Percentiles rank a stretch among this genome's conserved stretches.
Evolutionary conservation across 2,888 invertebrate species (phyloP).

Genomic region (Congeria kusceri): DNA sequence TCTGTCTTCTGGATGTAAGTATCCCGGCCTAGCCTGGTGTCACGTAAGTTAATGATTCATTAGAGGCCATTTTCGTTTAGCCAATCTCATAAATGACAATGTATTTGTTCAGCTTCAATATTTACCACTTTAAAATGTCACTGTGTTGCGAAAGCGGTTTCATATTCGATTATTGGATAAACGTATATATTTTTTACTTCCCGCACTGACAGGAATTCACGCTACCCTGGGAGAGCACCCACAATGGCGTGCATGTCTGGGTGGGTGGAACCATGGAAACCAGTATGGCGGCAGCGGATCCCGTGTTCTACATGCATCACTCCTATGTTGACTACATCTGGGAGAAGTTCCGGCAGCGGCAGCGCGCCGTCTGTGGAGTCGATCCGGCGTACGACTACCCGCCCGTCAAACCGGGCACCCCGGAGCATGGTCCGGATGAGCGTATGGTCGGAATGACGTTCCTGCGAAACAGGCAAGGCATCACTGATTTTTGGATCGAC

Average conservation of each 20-base stretch:
- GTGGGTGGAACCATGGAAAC: slow-evolving; percentile 62
- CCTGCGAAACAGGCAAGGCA: slow-evolving; percentile 38
- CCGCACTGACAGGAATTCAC: slow-evolving; percentile 4
- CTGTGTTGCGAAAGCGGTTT: no score
- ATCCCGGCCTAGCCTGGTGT: no score
- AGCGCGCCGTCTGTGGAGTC: slow-evolving; percentile 4
- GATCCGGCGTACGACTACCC: slow-evolving; percentile 41
- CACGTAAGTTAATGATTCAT: no score
- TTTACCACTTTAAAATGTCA: no score
- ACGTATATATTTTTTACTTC: no score
- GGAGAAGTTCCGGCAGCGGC: slow-evolving; percentile 16
- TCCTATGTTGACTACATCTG: slow-evolving; percentile 69
- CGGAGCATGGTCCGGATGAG: slow-evolving; percentile 35
- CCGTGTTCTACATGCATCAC: slow-evolving; percentile 71
- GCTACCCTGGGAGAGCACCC: not conserved
- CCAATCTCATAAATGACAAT: no score
- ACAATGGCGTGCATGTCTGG: slow-evolving; percentile 34
- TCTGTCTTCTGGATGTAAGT: slow-evolving; percentile 33
- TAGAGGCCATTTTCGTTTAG: no score
- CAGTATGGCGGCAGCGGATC: slow-evolving; percentile 67
- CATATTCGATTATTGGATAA: no score
- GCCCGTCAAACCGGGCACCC: not conserved
- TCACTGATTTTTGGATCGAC: slow-evolving; percentile 41
- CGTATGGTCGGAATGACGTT: slow-evolving; percentile 54
- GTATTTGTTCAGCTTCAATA: no score